Evolutionary conservation across 2,888 invertebrate species (phyloP).

Genomic region (Tillus elongatus): DNA sequence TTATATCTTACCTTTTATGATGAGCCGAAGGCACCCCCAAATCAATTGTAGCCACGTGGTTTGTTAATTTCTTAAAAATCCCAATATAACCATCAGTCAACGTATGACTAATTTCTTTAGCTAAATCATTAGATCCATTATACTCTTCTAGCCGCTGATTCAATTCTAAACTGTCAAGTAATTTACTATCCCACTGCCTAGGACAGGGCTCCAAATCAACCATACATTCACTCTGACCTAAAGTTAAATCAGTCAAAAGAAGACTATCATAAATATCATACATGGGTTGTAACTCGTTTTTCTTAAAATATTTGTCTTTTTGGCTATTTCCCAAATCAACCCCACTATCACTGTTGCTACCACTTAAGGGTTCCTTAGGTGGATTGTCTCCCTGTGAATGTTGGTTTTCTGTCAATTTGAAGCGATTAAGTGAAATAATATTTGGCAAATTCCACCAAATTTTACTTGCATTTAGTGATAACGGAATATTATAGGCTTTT

Average conservation of each 20-base stretch:
- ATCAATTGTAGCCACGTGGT: slow-evolving; percentile 18
- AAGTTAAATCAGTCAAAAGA: slow-evolving; percentile 27
- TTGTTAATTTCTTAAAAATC: slow-evolving; percentile 16
- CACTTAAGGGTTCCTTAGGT: no score
- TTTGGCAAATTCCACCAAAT: slow-evolving; percentile 36
- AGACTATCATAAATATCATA: slow-evolving; percentile 24
- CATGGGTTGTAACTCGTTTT: slow-evolving; percentile 10
- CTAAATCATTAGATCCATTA: slow-evolving; percentile 24
- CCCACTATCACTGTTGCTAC: not conserved
- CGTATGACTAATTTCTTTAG: slow-evolving; percentile 35
- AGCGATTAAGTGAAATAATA: slow-evolving; percentile 9
- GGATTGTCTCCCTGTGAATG: no score
- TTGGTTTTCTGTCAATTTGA: not conserved
- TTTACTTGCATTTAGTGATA: slow-evolving; percentile 26
- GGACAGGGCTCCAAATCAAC: slow-evolving; percentile 30
- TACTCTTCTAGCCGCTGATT: slow-evolving; percentile 32
- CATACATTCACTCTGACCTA: slow-evolving; percentile 20
- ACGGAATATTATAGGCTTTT: slow-evolving; percentile 21
- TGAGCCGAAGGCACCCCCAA: slow-evolving; percentile 25
- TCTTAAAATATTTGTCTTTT: no score
- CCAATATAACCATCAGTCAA: slow-evolving; percentile 26
- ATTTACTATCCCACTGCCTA: slow-evolving; percentile 26
- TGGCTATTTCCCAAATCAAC: slow-evolving; percentile 9
- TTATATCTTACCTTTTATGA: slow-evolving; percentile 29
- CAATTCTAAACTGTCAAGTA: slow-evolving; percentile 39